Conservation (phyloP, 2,888 invertebrate genomes). For the Harpalus rubripes region DNA sequence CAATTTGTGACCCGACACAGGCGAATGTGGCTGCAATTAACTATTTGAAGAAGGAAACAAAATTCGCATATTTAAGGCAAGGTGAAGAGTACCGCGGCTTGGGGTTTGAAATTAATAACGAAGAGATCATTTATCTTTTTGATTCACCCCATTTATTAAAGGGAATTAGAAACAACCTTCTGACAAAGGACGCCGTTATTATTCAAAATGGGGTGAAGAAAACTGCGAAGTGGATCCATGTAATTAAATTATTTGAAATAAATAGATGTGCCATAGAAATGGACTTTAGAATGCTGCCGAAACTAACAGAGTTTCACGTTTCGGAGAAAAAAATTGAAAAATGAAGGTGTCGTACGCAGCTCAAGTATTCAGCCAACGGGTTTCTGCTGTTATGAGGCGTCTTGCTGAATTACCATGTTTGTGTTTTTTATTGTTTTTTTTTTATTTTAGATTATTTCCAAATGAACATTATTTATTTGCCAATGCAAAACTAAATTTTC, state of each 20-base stretch:
- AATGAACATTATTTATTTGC: no score
- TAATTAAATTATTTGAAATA: background rate
- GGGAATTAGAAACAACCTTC: slow-evolving; percentile 38
- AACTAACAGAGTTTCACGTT: slow-evolving; percentile 14
- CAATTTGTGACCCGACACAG: no score
- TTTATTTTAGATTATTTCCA: background rate
- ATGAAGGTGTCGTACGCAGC: slow-evolving; percentile 14
- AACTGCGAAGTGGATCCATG: slow-evolving; percentile 1
- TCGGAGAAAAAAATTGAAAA: background rate
- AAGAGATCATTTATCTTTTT: slow-evolving; percentile 21
- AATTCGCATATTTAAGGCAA: background rate
- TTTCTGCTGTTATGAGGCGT: slow-evolving; percentile 11
- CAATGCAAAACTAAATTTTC: background rate
- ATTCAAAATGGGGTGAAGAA: background rate
- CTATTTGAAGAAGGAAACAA: no score
- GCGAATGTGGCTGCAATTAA: no score
- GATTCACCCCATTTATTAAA: slow-evolving; percentile 52
- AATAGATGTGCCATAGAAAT: background rate
- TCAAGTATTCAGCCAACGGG: no score
- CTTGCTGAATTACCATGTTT: slow-evolving; percentile 8
- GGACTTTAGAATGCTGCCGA: slow-evolving; percentile 1
- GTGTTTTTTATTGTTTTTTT: background rate
- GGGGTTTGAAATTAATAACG: slow-evolving; percentile 1
- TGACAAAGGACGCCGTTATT: slow-evolving; percentile 21
- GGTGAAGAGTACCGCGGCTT: background rate